phyloP scores from a whole-genome alignment of 2,797 vertebrate genomes.

The Melanotaenia parkinsoni region DNA sequence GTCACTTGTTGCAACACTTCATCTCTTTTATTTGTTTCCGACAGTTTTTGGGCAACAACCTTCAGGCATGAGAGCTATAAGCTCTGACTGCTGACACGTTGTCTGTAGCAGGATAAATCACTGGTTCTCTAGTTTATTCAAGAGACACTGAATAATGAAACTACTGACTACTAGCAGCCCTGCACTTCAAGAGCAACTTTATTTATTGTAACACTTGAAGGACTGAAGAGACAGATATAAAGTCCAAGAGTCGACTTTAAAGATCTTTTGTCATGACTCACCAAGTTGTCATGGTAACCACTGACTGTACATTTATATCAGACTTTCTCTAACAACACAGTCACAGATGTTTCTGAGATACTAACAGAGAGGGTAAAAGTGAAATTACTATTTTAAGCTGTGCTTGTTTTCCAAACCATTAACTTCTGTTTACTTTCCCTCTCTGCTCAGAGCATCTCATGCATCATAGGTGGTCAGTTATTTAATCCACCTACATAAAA shows the following conservation, averaged over 20 bases:
- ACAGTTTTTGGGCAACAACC: not conserved
- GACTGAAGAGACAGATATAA: not conserved
- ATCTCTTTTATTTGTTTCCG: not conserved
- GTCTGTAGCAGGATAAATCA: not conserved
- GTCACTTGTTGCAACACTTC: not conserved
- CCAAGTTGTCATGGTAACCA: not conserved
- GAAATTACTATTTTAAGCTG: not conserved
- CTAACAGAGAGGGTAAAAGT: not conserved
- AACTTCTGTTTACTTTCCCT: not conserved
- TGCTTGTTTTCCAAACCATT: not conserved
- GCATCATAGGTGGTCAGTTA: not conserved
- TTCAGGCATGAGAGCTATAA: not conserved
- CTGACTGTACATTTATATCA: not conserved
- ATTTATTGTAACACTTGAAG: not conserved
- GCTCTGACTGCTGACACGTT: not conserved
- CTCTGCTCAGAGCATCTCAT: not conserved
- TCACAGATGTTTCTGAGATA: not conserved
- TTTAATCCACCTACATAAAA: not conserved
- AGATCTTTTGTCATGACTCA: not conserved
- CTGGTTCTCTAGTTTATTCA: not conserved
- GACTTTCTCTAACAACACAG: not conserved
- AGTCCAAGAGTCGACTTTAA: not conserved
- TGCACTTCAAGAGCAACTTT: not conserved
- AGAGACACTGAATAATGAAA: not conserved
- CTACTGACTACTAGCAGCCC: not conserved